Evolutionary conservation across 2,888 invertebrate species (phyloP), one percentile per base, ranked within the genome.

Genomic region (Torymus auratus): DNA sequence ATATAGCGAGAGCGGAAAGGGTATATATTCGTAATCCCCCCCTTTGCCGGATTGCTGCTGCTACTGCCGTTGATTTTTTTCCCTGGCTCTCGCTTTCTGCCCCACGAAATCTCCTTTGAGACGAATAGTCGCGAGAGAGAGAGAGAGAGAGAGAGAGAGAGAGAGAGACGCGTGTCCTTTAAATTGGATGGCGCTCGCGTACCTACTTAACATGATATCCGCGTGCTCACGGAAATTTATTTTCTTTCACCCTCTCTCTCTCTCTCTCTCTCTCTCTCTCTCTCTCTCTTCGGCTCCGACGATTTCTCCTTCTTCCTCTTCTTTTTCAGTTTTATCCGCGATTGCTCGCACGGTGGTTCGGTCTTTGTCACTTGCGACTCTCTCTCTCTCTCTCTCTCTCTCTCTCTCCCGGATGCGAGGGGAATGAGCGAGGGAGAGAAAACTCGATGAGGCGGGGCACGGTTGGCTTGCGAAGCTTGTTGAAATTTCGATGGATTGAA

Each of bases 151-250:
- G 17, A 41, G n/a, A 52, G 28, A 20, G 17, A 41, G n/a, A 52
- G 28, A 20, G 67, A 75, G 61, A 23, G 69, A 75, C 72, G 78
- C 80, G 85, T 86, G 86, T 85, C n/a, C 83, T 84, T 87, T 87
- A 87, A 88, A 88, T 88, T 87, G 85, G 86, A 87, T 87, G 83
- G 84, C 80, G 77, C 82, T 20, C 20, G 84, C 20, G 84, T 83
- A 83, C 83, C 84, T 83, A 84, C 84, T 84, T 85, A 85, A 78
- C 83, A 83, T 82, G 83, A 83, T 83, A 82, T 82, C 74, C 84
- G 82, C 78, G 83, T 80, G 69, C 74, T 72, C 75, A 73, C 60
- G 72, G 64, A 81, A 83, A 84, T 82, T 80, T 83, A 82, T 82
- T 84, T 85, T 83, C 52, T 41, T 73, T 20, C n/a, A n/a, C n/a